Percentiles rank a stretch among this genome's conserved stretches.
Evolutionary conservation across 64 coral and sea anemone genomes (phyloP).

Genomic region (Montipora cactus): DNA sequence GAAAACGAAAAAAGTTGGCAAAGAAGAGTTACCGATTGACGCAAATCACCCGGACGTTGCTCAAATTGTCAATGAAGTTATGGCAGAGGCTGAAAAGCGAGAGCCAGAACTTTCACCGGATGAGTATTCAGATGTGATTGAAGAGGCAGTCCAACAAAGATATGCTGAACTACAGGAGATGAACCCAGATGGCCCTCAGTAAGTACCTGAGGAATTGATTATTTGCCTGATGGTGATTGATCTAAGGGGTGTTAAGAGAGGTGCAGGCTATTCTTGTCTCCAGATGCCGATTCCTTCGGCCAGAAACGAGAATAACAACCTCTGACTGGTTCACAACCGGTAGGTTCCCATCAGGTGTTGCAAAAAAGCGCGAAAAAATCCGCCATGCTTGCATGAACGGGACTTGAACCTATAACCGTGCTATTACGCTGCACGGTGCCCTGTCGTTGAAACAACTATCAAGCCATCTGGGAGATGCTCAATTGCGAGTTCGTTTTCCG

Average conservation of each 20-base stretch:
- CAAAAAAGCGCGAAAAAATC: too few relatives aligned
- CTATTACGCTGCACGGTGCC: too few relatives aligned
- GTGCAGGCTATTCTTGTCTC: neutral
- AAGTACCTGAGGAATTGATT: neutral
- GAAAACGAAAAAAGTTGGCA: constrained; percentile 11
- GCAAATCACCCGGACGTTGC: constrained; percentile 91
- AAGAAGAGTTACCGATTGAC: constrained; percentile 64
- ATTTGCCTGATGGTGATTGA: neutral
- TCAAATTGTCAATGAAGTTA: constrained; percentile 80
- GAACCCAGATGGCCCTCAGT: constrained; percentile 75
- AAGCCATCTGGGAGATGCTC: too few relatives aligned
- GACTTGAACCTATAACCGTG: too few relatives aligned
- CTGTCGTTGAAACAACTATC: too few relatives aligned
- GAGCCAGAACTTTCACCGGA: constrained; percentile 90
- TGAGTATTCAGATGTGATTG: constrained; percentile 86
- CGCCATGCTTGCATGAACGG: too few relatives aligned
- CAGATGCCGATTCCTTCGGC: too few relatives aligned
- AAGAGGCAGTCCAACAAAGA: constrained; percentile 87
- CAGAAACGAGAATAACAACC: too few relatives aligned
- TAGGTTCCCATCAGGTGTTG: too few relatives aligned
- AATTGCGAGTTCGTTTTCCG: too few relatives aligned
- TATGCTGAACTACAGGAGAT: constrained; percentile 81
- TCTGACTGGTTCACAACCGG: too few relatives aligned
- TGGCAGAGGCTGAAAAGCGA: constrained; percentile 81
- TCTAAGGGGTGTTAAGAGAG: neutral